Percentiles rank a stretch among this genome's conserved stretches.
These are phyloP conservation scores for Siniperca scherzeri DNA, from an alignment of 2,797 vertebrate species.

Conservation along the genomic window DNA sequence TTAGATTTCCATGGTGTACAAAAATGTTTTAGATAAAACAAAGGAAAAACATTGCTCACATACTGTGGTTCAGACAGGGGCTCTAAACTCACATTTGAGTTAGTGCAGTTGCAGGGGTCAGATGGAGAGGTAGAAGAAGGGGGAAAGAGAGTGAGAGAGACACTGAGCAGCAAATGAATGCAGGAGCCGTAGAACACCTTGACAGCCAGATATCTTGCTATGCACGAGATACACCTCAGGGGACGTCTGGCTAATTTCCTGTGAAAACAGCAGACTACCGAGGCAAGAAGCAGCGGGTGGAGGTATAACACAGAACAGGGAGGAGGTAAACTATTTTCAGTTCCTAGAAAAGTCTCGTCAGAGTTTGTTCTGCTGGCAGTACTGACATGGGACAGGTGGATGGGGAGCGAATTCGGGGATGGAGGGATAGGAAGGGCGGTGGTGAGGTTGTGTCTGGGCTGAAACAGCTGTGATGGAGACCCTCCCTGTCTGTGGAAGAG, in stretches of 20 bases:
- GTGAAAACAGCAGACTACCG: slow-evolving; percentile 80
- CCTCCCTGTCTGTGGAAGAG: slow-evolving; percentile 52
- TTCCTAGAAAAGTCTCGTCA: slow-evolving; percentile 58
- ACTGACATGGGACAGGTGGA: slow-evolving; percentile 57
- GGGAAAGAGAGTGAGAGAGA: slow-evolving; percentile 28
- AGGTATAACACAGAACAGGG: slow-evolving; percentile 64
- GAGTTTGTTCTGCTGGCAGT: slow-evolving; percentile 54
- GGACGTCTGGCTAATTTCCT: slow-evolving; percentile 84
- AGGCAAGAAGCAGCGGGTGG: slow-evolving; percentile 70
- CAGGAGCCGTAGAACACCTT: slow-evolving; percentile 72
- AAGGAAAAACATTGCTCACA: neutral
- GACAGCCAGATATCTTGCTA: slow-evolving; percentile 81
- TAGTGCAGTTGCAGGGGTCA: slow-evolving; percentile 57
- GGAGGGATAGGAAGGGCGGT: slow-evolving; percentile 11
- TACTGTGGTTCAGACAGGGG: neutral
- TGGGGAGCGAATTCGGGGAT: slow-evolving; percentile 12
- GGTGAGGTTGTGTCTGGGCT: slow-evolving; percentile 49
- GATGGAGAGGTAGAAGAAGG: slow-evolving; percentile 32
- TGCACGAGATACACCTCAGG: slow-evolving; percentile 76
- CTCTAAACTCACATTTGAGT: slow-evolving; percentile 41
- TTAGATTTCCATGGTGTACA: neutral
- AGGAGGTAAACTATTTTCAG: slow-evolving; percentile 72
- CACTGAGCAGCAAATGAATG: slow-evolving; percentile 68
- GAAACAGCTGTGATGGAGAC: slow-evolving; percentile 63
- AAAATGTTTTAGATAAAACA: slow-evolving; percentile 21